Percentiles rank a stretch among this genome's conserved stretches.
Conservation (phyloP, 2,888 invertebrate species). For the Phlogophora meticulosa region DNA sequence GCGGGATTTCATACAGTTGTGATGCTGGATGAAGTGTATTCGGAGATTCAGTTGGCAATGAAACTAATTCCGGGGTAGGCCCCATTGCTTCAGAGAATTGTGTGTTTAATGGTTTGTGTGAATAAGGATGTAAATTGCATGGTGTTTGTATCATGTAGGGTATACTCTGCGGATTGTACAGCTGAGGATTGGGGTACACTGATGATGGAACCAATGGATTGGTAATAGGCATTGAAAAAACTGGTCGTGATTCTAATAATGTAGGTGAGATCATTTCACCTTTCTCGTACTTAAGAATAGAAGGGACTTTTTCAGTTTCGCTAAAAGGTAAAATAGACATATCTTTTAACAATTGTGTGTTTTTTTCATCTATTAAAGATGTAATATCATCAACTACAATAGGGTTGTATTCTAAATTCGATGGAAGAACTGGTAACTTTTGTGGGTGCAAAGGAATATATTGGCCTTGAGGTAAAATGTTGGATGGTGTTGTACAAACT, state of each 20-base stretch:
- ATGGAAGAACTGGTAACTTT: neutral
- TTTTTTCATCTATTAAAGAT: slow-evolving; percentile 1
- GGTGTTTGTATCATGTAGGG: neutral
- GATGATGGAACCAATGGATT: neutral
- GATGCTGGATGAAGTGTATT: neutral
- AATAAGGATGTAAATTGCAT: neutral
- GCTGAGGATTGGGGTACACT: neutral
- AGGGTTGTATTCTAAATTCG: neutral
- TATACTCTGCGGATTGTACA: neutral
- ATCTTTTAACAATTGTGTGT: neutral
- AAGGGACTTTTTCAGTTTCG: neutral
- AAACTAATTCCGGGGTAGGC: neutral
- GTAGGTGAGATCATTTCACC: neutral
- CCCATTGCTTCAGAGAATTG: neutral
- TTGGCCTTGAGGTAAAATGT: neutral
- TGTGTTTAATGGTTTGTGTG: neutral
- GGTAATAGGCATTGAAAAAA: neutral
- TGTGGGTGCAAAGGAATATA: neutral
- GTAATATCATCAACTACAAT: neutral
- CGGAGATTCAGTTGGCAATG: neutral
- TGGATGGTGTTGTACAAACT: neutral
- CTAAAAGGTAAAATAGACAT: neutral
- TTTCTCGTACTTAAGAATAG: neutral
- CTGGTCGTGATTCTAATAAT: neutral
- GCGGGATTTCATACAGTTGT: neutral